Evolutionary conservation across 1,140 invertebrate genomes (phyloP).

Genomic region (Ericerus pela): DNA sequence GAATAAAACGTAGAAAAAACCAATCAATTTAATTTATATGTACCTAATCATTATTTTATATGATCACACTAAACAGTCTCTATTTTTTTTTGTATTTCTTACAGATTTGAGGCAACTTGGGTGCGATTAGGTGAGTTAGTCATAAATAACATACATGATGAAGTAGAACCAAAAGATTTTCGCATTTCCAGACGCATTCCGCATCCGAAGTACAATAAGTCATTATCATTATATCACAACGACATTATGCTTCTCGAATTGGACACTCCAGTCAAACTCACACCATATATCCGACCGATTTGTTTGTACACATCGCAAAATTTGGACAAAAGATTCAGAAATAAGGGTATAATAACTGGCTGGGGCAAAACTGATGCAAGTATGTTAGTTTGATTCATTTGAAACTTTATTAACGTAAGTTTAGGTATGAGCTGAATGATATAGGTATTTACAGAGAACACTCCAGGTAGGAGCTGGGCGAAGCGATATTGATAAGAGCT

Average conservation of each 20-base stretch:
- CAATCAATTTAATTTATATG: too few species aligned
- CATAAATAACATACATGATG: slow-evolving; percentile 20
- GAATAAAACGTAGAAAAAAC: too few species aligned
- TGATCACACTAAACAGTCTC: too few species aligned
- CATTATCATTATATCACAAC: slow-evolving; percentile 36
- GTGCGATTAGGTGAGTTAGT: slow-evolving; percentile 26
- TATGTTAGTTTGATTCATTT: too few species aligned
- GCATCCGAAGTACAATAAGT: slow-evolving; percentile 33
- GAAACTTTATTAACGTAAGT: too few species aligned
- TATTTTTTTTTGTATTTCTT: slow-evolving; percentile 1
- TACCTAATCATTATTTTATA: too few species aligned
- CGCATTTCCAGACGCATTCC: slow-evolving; percentile 17
- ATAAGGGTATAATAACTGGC: too few species aligned
- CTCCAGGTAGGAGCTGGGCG: too few species aligned
- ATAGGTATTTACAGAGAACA: too few species aligned
- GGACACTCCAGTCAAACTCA: slow-evolving; percentile 25
- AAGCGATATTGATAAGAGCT: too few species aligned
- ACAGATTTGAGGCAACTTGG: slow-evolving; percentile 19
- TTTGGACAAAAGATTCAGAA: slow-evolving; percentile 18
- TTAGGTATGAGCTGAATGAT: too few species aligned
- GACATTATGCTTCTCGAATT: slow-evolving; percentile 45
- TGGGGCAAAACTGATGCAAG: too few species aligned
- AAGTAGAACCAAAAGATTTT: slow-evolving; percentile 21
- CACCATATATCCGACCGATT: slow-evolving; percentile 30
- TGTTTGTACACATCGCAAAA: slow-evolving; percentile 27